Conservation (phyloP, 2,113 vertebrate species). For the Osmerus eperlanus region DNA sequence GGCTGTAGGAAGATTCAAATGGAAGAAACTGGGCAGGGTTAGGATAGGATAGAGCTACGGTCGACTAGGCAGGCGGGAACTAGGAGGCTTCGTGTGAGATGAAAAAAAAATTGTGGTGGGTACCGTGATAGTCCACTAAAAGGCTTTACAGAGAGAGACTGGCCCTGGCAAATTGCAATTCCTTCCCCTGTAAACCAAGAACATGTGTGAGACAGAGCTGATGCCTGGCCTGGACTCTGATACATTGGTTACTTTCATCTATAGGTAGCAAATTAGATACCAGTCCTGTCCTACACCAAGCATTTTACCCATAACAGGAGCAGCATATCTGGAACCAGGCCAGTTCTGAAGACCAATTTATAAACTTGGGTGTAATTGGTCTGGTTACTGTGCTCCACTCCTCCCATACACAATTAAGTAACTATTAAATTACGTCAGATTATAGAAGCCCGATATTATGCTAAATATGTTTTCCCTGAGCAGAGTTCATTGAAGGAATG, state of each 20-base stretch:
- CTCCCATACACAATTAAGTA: no score
- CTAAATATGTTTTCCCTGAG: no score
- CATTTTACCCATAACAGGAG: no score
- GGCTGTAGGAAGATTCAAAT: not conserved
- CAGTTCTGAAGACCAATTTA: no score
- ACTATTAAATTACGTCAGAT: no score
- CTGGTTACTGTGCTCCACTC: no score
- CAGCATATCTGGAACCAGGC: no score
- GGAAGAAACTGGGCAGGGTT: not conserved
- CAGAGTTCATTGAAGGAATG: no score
- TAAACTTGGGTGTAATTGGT: no score
- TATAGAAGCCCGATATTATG: no score
- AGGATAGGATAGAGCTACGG: slow-evolving; percentile 18
- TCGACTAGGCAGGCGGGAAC: slow-evolving; percentile 35
- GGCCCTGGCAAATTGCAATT: slow-evolving; percentile 1
- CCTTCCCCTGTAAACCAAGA: slow-evolving; percentile 34
- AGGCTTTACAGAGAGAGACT: not conserved
- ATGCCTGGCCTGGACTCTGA: not conserved
- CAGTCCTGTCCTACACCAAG: not conserved
- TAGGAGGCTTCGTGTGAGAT: slow-evolving; percentile 37
- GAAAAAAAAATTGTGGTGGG: slow-evolving; percentile 42
- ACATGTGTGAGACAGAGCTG: slow-evolving; percentile 43
- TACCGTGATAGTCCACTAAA: slow-evolving; percentile 49
- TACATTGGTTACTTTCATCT: not conserved
- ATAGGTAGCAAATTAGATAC: not conserved